A percentile compares a stretch with the other conserved stretches of the same genome.
These are phyloP conservation scores for Halesus radiatus DNA, from an alignment of 1,140 invertebrate genomes.

Conservation along the genomic window DNA sequence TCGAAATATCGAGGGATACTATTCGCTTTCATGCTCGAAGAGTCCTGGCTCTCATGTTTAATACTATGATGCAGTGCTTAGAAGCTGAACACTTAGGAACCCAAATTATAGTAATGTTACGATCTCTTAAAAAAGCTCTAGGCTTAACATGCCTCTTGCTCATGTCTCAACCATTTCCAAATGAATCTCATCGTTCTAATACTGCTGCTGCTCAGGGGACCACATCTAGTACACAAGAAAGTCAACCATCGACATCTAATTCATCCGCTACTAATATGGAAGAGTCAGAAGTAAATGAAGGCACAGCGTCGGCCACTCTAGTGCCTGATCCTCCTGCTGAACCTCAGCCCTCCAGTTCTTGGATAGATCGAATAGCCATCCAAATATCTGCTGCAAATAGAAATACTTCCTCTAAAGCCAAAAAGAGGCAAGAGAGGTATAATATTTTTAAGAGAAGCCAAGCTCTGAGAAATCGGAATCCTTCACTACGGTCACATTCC, in stretches of 20 bases:
- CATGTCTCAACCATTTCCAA: slow-evolving; percentile 60
- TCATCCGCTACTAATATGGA: background rate
- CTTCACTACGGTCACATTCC: slow-evolving; percentile 62
- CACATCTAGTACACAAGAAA: slow-evolving; percentile 1
- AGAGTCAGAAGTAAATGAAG: background rate
- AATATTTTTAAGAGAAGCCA: slow-evolving; percentile 63
- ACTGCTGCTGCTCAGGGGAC: background rate
- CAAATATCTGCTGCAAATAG: slow-evolving; percentile 66
- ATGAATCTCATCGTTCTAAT: slow-evolving; percentile 30
- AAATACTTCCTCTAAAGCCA: slow-evolving; percentile 65
- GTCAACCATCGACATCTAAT: background rate
- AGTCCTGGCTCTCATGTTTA: slow-evolving; percentile 68
- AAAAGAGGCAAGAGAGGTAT: slow-evolving; percentile 64
- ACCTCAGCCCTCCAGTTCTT: background rate
- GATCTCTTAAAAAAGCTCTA: slow-evolving; percentile 66
- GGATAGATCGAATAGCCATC: slow-evolving; percentile 61
- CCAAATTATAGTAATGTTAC: slow-evolving; percentile 67
- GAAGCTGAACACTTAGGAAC: slow-evolving; percentile 65
- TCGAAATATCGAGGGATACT: slow-evolving; percentile 64
- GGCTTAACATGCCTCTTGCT: slow-evolving; percentile 67
- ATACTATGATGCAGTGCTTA: slow-evolving; percentile 69
- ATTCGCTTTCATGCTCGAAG: slow-evolving; percentile 68
- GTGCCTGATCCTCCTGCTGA: background rate
- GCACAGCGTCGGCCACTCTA: background rate
- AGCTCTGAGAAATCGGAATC: slow-evolving; percentile 66